Percentiles rank a stretch among this genome's conserved stretches.
Evolutionary conservation across 2,888 invertebrate genomes (phyloP).

Genomic region (Leucophenga maculata): DNA sequence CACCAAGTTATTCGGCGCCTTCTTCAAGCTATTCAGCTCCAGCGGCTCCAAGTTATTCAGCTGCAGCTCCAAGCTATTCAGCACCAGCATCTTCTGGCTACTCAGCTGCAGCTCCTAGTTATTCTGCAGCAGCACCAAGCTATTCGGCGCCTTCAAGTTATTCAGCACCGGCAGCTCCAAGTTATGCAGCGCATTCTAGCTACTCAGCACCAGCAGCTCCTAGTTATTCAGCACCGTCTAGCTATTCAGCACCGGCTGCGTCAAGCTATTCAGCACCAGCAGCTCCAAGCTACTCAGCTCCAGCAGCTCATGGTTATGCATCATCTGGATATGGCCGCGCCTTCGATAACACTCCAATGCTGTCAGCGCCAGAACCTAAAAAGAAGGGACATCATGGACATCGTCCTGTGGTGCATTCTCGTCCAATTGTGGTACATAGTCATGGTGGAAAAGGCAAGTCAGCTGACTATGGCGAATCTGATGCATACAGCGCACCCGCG

Average conservation of each 20-base stretch:
- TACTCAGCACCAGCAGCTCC: constrained; percentile 28
- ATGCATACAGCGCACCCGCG: not conserved
- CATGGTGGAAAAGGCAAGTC: constrained; percentile 13
- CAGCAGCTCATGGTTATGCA: constrained; percentile 1
- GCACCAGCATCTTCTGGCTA: constrained; percentile 30
- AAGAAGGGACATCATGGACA: not conserved
- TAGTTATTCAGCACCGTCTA: constrained; percentile 28
- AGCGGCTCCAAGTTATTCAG: constrained; percentile 32
- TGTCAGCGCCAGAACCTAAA: not conserved
- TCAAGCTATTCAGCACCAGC: constrained; percentile 33
- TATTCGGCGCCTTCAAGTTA: constrained; percentile 14
- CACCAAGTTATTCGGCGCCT: constrained; percentile 34
- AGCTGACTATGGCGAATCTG: constrained; percentile 13
- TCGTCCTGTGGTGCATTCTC: constrained; percentile 1
- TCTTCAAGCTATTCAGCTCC: not conserved
- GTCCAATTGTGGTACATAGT: not conserved
- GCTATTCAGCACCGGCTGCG: constrained; percentile 30
- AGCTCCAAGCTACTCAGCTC: constrained; percentile 16
- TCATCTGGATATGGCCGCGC: not conserved
- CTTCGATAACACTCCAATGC: not conserved
- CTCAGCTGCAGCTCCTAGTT: constrained; percentile 22
- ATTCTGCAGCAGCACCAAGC: constrained; percentile 6
- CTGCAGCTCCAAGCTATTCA: constrained; percentile 27
- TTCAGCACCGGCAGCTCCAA: constrained; percentile 24
- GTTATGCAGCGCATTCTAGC: constrained; percentile 22